Evolutionary conservation across 92 coral and sea anemone species (phyloP), one percentile per base, ranked within the genome.

Genomic region (Bergia puertoricense): DNA sequence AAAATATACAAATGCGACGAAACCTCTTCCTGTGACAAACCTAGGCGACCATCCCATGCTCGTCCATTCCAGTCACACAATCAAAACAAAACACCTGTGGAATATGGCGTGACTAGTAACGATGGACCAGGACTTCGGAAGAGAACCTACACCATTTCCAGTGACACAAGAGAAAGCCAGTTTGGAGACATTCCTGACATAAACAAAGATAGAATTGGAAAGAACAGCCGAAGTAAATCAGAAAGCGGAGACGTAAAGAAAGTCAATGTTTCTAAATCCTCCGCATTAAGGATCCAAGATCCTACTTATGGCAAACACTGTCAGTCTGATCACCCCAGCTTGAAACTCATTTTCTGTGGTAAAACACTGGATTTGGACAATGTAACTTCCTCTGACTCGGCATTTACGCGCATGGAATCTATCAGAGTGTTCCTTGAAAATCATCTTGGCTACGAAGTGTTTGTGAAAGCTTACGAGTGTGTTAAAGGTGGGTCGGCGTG

Each of bases 391-490:
- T 84, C 86, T 22, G 94, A 92, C 79, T 95, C 98, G 4, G 94
- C 88, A 42, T 95, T 91, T 73, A 89, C 94, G 40, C 96, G 90
- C 45, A 91, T 93, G 85, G 98, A 95, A 68, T 93, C 98, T 9
- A 65, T 95, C 56, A 93, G 98, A 81, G 88, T 93, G 78, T 92
- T 93, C 84, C 85, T 95, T 54, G 98, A 95, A 48, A 85, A 82
- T 38, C 80, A 83, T 68, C 90, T 95, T 15, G 98, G 98, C n/a
- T 93, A 94, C 81, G 86, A 88, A 22, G 91, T 95, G 59, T 90
- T 95, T 81, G 87, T 92, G 18, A 90, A 91, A 48, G 98, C 93
- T 13, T 95, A 95, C 76, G 93, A 88, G 82, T 93, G 91, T 57
- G 36, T 95, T 76, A 91, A 80, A 45, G 77, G 88, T 7, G 69